Conservation (phyloP, 2,888 invertebrate genomes). For the Dascillus cervinus region DNA sequence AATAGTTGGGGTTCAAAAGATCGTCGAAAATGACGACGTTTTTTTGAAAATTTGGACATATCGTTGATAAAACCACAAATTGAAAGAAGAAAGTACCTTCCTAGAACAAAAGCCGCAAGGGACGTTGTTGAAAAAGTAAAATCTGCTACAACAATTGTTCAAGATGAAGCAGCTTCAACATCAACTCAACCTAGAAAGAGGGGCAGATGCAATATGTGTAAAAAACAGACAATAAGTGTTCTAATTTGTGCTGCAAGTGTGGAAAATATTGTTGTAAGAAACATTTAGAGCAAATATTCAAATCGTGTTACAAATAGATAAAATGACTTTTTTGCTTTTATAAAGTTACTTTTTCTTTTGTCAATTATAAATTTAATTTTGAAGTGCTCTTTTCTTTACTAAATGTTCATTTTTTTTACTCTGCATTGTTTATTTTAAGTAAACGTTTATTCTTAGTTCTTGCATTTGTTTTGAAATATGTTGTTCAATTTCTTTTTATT, state of each 20-base stretch:
- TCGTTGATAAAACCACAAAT: conserved; percentile 1
- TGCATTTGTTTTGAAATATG: conserved; percentile 3
- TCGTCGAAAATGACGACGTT: conserved; percentile 4
- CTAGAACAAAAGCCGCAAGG: too few relatives aligned
- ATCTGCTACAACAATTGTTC: too few relatives aligned
- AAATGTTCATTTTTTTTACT: conserved; percentile 5
- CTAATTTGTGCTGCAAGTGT: conserved; percentile 5
- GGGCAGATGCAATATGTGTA: conserved; percentile 4
- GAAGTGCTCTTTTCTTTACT: conserved; percentile 3
- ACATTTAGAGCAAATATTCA: too few relatives aligned
- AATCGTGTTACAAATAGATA: conserved; percentile 5
- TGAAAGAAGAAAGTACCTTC: too few relatives aligned
- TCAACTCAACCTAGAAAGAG: too few relatives aligned
- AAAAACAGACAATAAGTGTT: conserved; percentile 6
- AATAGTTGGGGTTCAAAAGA: too few relatives aligned
- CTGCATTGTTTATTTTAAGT: conserved; percentile 3
- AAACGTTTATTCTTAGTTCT: conserved; percentile 2
- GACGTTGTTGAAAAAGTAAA: too few relatives aligned
- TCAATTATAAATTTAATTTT: conserved; percentile 6
- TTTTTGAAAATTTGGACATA: conserved; percentile 4
- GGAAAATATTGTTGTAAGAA: conserved; percentile 5
- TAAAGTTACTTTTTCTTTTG: conserved; percentile 4
- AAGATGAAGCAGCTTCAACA: too few relatives aligned
- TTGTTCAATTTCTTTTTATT: conserved; percentile 1
- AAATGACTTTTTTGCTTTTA: conserved; percentile 5